A percentile compares a stretch with the other conserved stretches of the same genome.
Evolutionary conservation across 92 coral and sea anemone species (phyloP).

Genomic region (Paragorgia papillata): DNA sequence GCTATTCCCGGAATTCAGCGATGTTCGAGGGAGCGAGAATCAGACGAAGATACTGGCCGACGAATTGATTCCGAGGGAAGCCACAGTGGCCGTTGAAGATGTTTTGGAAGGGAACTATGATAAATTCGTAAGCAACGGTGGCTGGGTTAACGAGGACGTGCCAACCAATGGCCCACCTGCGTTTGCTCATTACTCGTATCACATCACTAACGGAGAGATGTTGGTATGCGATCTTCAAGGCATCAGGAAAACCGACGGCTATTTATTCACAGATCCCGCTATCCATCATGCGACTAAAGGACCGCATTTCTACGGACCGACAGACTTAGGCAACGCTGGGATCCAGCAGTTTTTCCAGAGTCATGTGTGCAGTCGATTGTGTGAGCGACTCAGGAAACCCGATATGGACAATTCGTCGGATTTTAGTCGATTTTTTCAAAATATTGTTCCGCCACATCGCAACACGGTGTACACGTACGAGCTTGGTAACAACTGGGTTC

Average conservation of each 20-base stretch:
- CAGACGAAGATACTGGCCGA: not conserved
- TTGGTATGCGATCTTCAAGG: constrained; percentile 17
- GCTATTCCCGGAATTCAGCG: constrained; percentile 13
- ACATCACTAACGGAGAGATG: not conserved
- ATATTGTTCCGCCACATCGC: not conserved
- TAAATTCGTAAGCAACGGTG: not conserved
- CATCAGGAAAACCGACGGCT: not conserved
- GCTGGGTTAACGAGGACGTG: not conserved
- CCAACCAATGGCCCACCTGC: not conserved
- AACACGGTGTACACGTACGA: not conserved
- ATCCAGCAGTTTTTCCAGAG: not conserved
- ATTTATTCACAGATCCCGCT: not conserved
- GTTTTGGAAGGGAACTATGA: not conserved
- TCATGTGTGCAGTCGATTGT: not conserved
- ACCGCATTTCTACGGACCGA: not conserved
- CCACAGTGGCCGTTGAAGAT: not conserved
- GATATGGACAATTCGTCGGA: not conserved
- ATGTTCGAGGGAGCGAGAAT: not conserved
- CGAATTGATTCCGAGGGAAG: not conserved
- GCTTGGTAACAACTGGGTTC: not conserved
- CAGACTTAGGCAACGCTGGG: constrained; percentile 7
- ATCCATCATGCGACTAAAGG: constrained; percentile 11
- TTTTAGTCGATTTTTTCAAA: not conserved
- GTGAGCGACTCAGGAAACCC: not conserved
- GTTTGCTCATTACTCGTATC: constrained; percentile 1